Evolutionary conservation across 2,113 vertebrate species (phyloP).

Genomic region (Gavialis gangeticus): DNA sequence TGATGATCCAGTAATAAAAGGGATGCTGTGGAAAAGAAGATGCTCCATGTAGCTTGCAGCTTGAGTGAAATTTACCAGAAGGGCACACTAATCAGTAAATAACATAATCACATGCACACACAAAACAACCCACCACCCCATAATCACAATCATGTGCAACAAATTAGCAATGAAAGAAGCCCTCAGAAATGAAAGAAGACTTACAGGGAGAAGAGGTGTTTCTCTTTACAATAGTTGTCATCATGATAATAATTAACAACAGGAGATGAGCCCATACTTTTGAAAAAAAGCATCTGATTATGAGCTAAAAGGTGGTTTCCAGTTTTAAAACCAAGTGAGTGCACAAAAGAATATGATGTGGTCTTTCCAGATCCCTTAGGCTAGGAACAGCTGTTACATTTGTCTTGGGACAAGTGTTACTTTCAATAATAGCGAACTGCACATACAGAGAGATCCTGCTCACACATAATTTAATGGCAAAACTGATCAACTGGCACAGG

Average conservation of each 20-base stretch:
- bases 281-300: neutral
- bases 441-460: neutral
- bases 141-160: neutral
- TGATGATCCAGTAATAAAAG: slow-evolving; percentile 26
- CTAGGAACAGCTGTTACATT: neutral
- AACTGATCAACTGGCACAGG: neutral
- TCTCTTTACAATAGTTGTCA: neutral
- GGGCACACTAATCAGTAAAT: neutral
- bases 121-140: neutral
- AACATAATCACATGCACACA: neutral
- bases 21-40: neutral
- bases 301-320: neutral
- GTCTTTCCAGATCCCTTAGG: neutral
- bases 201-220: neutral
- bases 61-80: slow-evolving; percentile 50
- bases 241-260: neutral
- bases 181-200: neutral
- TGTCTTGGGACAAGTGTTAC: too few relatives aligned
- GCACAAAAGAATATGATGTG: neutral
- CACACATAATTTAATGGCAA: neutral
- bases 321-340: neutral
- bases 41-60: accelerated
- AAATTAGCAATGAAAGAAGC: neutral
- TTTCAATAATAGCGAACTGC: too few relatives aligned
- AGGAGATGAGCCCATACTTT: neutral